These are phyloP conservation scores for Cassiopea xamachana DNA, from an alignment of 30 jellyfish, hydroid and myxozoan species.

Conservation along the genomic window DNA sequence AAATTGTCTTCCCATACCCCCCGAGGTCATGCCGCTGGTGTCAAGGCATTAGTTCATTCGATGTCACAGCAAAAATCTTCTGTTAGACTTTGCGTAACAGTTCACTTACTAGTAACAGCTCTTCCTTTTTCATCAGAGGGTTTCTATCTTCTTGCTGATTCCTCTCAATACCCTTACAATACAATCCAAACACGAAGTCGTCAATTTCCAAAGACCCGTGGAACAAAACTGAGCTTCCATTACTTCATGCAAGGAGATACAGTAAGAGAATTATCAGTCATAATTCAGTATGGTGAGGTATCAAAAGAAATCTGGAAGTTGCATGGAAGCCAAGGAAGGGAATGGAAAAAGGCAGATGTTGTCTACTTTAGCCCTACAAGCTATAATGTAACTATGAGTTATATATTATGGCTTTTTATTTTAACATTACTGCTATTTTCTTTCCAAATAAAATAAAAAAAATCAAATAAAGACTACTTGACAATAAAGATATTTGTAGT, in stretches of 20 bases:
- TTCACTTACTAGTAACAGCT: too few relatives aligned
- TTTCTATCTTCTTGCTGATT: slow-evolving; percentile 12
- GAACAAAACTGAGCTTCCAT: slow-evolving; percentile 15
- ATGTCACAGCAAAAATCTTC: too few relatives aligned
- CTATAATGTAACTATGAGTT: slow-evolving; percentile 2
- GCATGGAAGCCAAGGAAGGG: slow-evolving; percentile 15
- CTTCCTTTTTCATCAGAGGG: slow-evolving; percentile 10
- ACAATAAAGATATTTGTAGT: too few relatives aligned
- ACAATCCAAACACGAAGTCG: slow-evolving; percentile 5
- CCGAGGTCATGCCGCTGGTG: too few relatives aligned
- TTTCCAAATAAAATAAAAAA: too few relatives aligned
- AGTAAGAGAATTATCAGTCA: slow-evolving; percentile 3
- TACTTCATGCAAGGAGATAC: slow-evolving; percentile 20
- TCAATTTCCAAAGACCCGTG: slow-evolving; percentile 35
- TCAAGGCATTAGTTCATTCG: too few relatives aligned
- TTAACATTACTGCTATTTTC: too few relatives aligned
- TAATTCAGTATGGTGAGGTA: slow-evolving; percentile 3
- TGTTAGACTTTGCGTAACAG: too few relatives aligned
- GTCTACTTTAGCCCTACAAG: neutral
- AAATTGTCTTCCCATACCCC: too few relatives aligned
- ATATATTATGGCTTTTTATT: too few relatives aligned
- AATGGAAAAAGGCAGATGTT: slow-evolving; percentile 18
- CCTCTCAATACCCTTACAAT: neutral
- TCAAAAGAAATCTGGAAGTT: slow-evolving; percentile 10
- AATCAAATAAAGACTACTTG: too few relatives aligned